Base-by-base conservation (phyloP, 2,113 vertebrate genomes). In the Leucopternis melanops region DNA sequence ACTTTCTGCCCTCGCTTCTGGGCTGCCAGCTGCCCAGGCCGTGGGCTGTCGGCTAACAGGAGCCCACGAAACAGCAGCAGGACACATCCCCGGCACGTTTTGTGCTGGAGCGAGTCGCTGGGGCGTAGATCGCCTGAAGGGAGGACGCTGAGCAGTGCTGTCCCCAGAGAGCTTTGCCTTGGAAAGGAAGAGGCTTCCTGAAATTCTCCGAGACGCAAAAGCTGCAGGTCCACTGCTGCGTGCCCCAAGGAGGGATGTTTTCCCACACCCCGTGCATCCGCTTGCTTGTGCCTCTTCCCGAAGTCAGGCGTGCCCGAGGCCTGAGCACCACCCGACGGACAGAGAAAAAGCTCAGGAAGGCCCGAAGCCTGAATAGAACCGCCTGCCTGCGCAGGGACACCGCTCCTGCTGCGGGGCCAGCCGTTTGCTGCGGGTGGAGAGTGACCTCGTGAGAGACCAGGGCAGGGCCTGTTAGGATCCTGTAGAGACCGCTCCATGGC, bases 351-450 rank as follows among this genome's bases (percentile, higher is more conserved):
- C 54, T 67, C 54, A n/a, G 61, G n/a, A 36, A 73, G n/a, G 38
- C 54, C 52, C 54, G 5, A 16, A 55, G 61, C 45, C 40, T 2
- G 0, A 49, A 26, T 1, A n/a, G 49, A 88, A 16, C 72, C 2
- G 1, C 1, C 4, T 31, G n/a, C 14, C n/a, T 31, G 20, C 2
- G 3, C 52, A 26, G 32, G 58, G 45, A 16, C 0, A 1, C 34
- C n/a, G 17, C 29, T 54, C 21, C 66, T 31, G n/a, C 40, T 31
- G 69, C 1, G 2, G 27, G 47, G 9, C 65, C 8, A 1, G 22
- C 22, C 5, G 2, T 44, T 49, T 57, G 44, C 50, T 78, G 44
- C 4, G 1, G 10, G 8, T n/a, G 52, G 31, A 69, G 45, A 17
- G 55, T 29, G 27, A 52, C 21, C 32, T 44, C 3, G 8, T 3